phyloP scores from a whole-genome alignment of 2,113 vertebrate genomes.

The Malurus melanocephalus region DNA sequence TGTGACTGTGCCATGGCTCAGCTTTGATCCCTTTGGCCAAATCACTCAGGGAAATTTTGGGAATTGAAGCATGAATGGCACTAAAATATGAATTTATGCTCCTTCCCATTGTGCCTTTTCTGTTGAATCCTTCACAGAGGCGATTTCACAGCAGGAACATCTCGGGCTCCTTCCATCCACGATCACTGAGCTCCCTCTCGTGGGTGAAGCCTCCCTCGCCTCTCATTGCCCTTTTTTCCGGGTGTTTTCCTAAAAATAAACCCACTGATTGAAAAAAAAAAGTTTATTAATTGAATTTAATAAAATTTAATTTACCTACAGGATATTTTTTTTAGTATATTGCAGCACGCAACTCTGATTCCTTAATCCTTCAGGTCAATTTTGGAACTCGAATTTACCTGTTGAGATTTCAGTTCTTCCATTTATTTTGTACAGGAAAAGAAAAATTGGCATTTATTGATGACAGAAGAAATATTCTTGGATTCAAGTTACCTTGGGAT shows the following conservation, averaged over 20 bases:
- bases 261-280: neutral
- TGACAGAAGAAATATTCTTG: fast-evolving
- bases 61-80: fast-evolving
- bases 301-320: neutral
- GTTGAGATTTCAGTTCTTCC: neutral
- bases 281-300: neutral
- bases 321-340: fast-evolving
- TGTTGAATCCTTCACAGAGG: fast-evolving
- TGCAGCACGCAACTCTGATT: neutral
- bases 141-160: fast-evolving
- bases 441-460: neutral
- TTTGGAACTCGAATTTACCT: neutral
- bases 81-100: neutral
- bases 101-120: neutral
- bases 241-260: fast-evolving
- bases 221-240: neutral
- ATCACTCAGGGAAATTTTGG: neutral
- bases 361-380: neutral
- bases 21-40: neutral
- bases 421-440: neutral
- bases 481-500: neutral
- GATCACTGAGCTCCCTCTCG: conserved; percentile 53
- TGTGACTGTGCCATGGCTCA: fast-evolving
- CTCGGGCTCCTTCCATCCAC: neutral
- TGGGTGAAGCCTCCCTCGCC: neutral